A percentile compares a stretch with the other conserved stretches of the same genome.
Conservation (phyloP, 2,113 vertebrate species). For the Ptychochromis oligacanthus region DNA sequence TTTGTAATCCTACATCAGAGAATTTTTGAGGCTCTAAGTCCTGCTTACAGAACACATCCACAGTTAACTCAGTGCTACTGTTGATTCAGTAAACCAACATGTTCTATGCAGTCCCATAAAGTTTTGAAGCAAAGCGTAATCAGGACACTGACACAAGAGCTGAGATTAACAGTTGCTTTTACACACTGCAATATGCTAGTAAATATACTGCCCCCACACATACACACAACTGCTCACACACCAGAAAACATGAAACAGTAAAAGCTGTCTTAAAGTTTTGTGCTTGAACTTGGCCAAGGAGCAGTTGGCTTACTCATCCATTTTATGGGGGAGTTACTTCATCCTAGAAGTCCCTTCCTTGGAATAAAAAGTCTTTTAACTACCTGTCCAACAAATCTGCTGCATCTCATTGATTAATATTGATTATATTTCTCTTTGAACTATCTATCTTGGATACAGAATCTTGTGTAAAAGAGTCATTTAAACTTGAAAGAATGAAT, state of each 20-base stretch:
- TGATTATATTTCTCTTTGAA: neutral
- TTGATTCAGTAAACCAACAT: neutral
- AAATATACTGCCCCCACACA: neutral
- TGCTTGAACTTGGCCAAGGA: neutral
- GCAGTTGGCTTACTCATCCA: neutral
- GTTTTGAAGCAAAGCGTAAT: conserved; percentile 37
- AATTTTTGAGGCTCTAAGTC: no score
- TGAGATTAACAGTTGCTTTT: conserved; percentile 30
- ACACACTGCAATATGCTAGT: conserved; percentile 6
- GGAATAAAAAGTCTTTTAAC: neutral
- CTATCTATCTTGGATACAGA: neutral
- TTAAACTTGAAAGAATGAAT: neutral
- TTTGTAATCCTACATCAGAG: no score
- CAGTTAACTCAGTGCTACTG: neutral
- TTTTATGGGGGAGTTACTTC: neutral
- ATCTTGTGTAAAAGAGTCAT: neutral
- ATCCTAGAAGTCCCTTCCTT: neutral
- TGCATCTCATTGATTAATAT: neutral
- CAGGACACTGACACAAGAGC: conserved; percentile 28
- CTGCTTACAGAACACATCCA: no score
- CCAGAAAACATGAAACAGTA: neutral
- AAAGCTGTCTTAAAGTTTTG: neutral
- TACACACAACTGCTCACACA: neutral
- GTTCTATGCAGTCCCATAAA: no score
- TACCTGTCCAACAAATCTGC: neutral